Conservation (phyloP, 92 coral and sea anemone genomes). For the Pocillopora meandrina region DNA sequence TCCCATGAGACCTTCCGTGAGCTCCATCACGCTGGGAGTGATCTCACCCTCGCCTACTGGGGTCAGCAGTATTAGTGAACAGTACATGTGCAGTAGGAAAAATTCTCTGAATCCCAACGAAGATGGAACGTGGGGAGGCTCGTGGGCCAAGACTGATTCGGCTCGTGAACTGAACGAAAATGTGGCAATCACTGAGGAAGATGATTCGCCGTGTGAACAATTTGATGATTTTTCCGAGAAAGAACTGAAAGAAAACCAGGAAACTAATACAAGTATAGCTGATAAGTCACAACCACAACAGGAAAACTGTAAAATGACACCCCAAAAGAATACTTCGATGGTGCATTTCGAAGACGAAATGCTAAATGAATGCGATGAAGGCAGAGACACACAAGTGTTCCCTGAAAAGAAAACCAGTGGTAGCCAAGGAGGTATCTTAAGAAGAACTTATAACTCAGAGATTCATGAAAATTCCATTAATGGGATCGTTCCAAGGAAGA, state of each 20-base stretch:
- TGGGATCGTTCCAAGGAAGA: conserved; percentile 21
- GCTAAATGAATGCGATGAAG: neutral
- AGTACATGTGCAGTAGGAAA: conserved; percentile 24
- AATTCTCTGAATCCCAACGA: conserved; percentile 1
- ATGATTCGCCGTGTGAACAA: neutral
- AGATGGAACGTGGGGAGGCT: conserved; percentile 3
- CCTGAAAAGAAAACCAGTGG: neutral
- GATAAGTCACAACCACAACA: neutral
- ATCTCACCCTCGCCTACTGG: conserved; percentile 46
- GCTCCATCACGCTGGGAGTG: conserved; percentile 62
- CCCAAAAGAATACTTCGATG: conserved; percentile 29
- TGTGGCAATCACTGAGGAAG: neutral
- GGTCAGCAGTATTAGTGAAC: conserved; percentile 26
- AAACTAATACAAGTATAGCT: neutral
- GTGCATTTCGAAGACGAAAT: conserved; percentile 48
- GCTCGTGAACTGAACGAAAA: conserved; percentile 15
- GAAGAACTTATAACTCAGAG: conserved; percentile 5
- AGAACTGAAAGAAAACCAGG: neutral
- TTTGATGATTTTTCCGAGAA: neutral
- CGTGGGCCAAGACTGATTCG: neutral
- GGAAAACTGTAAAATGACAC: neutral
- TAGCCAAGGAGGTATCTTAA: conserved; percentile 23
- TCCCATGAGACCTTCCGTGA: conserved; percentile 72
- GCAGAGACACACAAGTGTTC: neutral
- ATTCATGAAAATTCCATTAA: conserved; percentile 8